These are phyloP conservation scores for Bos indicus DNA, from an alignment of 2,113 vertebrate genomes.

Conservation along the genomic window DNA sequence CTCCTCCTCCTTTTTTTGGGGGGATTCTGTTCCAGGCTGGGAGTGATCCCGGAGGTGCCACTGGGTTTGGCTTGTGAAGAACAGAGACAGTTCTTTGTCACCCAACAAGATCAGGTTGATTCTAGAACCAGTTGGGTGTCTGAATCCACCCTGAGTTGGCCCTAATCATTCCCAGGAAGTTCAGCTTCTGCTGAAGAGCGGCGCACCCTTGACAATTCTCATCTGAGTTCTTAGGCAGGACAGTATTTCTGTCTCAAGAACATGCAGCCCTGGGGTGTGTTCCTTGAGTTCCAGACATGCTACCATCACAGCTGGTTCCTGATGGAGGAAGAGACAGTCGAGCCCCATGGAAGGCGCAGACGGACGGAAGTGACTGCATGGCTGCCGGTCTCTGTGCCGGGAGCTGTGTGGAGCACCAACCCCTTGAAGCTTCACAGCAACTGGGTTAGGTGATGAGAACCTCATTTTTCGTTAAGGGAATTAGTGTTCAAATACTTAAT, in stretches of 20 bases:
- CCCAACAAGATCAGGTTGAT: neutral
- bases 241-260: neutral
- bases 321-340: too few species aligned
- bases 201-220: neutral
- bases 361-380: too few species aligned
- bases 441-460: too few species aligned
- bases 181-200: neutral
- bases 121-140: neutral
- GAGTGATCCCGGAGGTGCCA: neutral
- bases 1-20: too few species aligned
- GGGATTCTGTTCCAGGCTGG: neutral
- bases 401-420: too few species aligned
- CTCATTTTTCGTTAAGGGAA: too few species aligned
- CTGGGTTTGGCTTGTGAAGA: neutral
- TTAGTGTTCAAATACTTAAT: too few species aligned
- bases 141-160: neutral
- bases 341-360: too few species aligned
- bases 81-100: neutral
- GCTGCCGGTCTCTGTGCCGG: too few species aligned
- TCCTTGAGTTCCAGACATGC: neutral
- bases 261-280: neutral
- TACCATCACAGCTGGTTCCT: neutral
- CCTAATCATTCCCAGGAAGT: neutral
- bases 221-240: neutral
- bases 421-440: too few species aligned